Conservation (phyloP, 2,113 vertebrate genomes). For the Tachycineta bicolor region DNA sequence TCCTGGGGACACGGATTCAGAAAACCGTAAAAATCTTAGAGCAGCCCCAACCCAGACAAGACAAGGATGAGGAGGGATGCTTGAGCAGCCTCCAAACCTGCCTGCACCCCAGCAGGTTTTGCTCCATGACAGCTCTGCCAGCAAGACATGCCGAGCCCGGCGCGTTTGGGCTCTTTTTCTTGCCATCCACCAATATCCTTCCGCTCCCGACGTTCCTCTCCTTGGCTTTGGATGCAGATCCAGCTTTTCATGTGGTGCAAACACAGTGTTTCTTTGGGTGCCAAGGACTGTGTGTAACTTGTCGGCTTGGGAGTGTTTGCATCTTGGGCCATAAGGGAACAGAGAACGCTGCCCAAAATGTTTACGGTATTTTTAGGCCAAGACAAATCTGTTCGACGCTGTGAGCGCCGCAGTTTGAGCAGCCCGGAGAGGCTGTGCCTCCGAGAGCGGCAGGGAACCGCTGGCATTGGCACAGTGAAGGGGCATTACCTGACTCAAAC, state of each 20-base stretch:
- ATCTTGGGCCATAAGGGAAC: conserved; percentile 52
- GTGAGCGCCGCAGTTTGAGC: neutral
- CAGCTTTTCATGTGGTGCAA: conserved; percentile 48
- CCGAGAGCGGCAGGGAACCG: fast-evolving
- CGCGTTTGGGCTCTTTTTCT: neutral
- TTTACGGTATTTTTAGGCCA: conserved; percentile 53
- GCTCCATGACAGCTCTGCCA: neutral
- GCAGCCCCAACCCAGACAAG: neutral
- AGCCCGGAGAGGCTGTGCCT: neutral
- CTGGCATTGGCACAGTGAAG: fast-evolving
- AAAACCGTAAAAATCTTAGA: neutral
- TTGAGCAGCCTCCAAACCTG: neutral
- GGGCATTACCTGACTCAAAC: neutral
- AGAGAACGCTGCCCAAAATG: conserved; percentile 42
- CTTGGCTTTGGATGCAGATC: neutral
- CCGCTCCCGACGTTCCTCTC: conserved; percentile 4
- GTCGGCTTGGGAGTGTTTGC: conserved; percentile 41
- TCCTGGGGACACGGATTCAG: fast-evolving
- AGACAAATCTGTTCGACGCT: neutral
- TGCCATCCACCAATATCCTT: neutral
- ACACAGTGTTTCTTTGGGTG: conserved; percentile 18
- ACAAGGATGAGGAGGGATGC: neutral
- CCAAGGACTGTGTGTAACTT: conserved; percentile 49
- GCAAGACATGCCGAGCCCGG: neutral
- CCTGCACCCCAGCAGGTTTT: neutral